Evolutionary conservation across 2,888 invertebrate genomes (phyloP).

Genomic region (Diaprepes abbreviatus): DNA sequence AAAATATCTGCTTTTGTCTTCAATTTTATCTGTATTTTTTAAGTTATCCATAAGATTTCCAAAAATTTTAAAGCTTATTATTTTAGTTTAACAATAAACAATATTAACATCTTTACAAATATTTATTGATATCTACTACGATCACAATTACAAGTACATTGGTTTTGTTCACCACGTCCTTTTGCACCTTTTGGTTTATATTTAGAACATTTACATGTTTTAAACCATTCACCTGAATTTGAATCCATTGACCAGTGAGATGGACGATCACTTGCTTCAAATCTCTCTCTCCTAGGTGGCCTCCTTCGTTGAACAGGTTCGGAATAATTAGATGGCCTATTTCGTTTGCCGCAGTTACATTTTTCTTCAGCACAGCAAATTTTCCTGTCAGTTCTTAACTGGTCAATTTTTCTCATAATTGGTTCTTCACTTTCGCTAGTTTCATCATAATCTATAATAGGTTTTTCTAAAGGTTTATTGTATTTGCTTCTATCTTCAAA

Average conservation of each 20-base stretch:
- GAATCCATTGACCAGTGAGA: conserved; percentile 52
- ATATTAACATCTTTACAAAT: too few relatives aligned
- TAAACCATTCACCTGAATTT: conserved; percentile 51
- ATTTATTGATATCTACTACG: conserved; percentile 30
- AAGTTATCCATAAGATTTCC: too few relatives aligned
- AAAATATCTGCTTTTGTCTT: too few relatives aligned
- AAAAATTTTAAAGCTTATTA: too few relatives aligned
- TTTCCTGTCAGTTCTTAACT: conserved; percentile 49
- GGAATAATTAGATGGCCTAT: not conserved
- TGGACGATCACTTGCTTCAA: conserved; percentile 14
- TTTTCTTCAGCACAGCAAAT: conserved; percentile 37
- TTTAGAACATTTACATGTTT: conserved; percentile 18
- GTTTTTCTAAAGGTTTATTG: conserved; percentile 63
- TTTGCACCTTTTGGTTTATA: conserved; percentile 14
- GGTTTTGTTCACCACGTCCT: conserved; percentile 1
- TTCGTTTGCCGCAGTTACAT: conserved; percentile 21
- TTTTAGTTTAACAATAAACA: too few relatives aligned
- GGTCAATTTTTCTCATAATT: conserved; percentile 53
- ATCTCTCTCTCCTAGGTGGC: not conserved
- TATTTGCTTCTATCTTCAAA: conserved; percentile 63
- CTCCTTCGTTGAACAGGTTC: not conserved
- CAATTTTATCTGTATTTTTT: too few relatives aligned
- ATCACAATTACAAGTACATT: conserved; percentile 44
- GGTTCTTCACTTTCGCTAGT: conserved; percentile 57
- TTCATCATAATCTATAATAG: conserved; percentile 56